A percentile compares a stretch with the other conserved stretches of the same genome.
phyloP scores from a whole-genome alignment of 1,140 invertebrate genomes.

The Anastrepha obliqua region DNA sequence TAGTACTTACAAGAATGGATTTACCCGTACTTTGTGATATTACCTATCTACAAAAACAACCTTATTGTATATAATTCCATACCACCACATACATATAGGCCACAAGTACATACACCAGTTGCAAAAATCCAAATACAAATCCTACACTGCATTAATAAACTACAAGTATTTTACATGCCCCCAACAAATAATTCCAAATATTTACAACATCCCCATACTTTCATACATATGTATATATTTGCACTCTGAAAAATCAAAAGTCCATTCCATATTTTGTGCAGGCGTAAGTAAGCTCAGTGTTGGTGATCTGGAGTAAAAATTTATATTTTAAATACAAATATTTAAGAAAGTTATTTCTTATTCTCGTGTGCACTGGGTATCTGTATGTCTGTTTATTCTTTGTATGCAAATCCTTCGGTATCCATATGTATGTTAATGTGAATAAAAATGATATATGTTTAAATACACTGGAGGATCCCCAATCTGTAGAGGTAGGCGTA shows the following conservation, averaged over 20 bases:
- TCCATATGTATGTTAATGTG: neutral
- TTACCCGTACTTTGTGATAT: too few relatives aligned
- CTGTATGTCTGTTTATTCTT: neutral
- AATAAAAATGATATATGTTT: neutral
- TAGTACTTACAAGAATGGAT: too few relatives aligned
- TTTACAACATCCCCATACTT: neutral
- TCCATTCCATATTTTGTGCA: neutral
- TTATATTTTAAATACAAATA: too few relatives aligned
- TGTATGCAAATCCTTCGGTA: neutral
- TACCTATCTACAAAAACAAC: too few relatives aligned
- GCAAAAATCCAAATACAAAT: too few relatives aligned
- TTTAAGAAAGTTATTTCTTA: neutral
- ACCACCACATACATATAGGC: too few relatives aligned
- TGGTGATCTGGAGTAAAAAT: neutral
- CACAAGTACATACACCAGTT: too few relatives aligned
- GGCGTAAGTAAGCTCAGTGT: neutral
- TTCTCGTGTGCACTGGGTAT: neutral
- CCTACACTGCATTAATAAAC: neutral
- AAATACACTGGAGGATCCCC: too few relatives aligned
- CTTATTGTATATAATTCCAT: too few relatives aligned
- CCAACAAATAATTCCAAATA: neutral
- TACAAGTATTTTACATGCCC: neutral
- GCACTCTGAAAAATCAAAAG: neutral
- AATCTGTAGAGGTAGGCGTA: too few relatives aligned
- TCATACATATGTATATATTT: constrained; percentile 58